Percentiles rank a stretch among this genome's conserved stretches.
phyloP scores from a whole-genome alignment of 2,113 vertebrate genomes.

The Sylvia atricapilla region DNA sequence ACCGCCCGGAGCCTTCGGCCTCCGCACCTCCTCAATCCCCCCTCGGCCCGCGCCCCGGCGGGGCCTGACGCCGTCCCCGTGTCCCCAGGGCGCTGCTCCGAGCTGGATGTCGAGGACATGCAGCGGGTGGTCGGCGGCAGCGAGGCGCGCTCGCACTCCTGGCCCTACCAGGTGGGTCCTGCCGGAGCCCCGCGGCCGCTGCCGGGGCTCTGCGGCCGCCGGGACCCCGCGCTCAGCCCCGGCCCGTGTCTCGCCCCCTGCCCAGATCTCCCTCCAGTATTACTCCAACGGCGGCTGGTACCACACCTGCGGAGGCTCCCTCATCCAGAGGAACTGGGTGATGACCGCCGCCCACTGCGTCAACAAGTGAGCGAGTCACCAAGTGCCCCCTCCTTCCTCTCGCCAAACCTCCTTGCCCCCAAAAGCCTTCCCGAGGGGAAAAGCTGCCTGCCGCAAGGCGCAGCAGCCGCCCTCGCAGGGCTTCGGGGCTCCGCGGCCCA shows the following conservation, averaged over 20 bases:
- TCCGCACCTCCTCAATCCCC: background rate
- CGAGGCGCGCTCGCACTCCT: conserved; percentile 73
- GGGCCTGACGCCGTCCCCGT: background rate
- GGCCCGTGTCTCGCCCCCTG: background rate
- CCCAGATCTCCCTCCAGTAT: conserved; percentile 84
- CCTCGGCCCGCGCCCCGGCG: rapidly evolving
- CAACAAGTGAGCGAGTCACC: conserved; percentile 31
- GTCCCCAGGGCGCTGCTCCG: conserved; percentile 73
- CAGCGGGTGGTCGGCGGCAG: conserved; percentile 85
- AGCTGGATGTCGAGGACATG: conserved; percentile 46
- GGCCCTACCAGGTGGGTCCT: conserved; percentile 87
- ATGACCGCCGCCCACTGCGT: conserved; percentile 90
- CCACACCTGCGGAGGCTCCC: conserved; percentile 87
- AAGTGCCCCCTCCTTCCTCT: background rate
- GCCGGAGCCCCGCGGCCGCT: rapidly evolving
- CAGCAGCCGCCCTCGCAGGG: rapidly evolving
- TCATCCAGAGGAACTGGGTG: conserved; percentile 81
- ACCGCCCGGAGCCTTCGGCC: rapidly evolving
- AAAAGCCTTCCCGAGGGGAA: rapidly evolving
- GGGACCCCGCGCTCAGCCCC: background rate
- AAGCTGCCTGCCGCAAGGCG: rapidly evolving
- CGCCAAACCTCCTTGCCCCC: background rate
- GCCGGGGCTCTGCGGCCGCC: background rate
- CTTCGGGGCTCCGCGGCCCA: rapidly evolving
- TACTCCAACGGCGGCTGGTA: conserved; percentile 58